Conservation (phyloP, 2,113 vertebrate species). For the Lepisosteus osseus region DNA sequence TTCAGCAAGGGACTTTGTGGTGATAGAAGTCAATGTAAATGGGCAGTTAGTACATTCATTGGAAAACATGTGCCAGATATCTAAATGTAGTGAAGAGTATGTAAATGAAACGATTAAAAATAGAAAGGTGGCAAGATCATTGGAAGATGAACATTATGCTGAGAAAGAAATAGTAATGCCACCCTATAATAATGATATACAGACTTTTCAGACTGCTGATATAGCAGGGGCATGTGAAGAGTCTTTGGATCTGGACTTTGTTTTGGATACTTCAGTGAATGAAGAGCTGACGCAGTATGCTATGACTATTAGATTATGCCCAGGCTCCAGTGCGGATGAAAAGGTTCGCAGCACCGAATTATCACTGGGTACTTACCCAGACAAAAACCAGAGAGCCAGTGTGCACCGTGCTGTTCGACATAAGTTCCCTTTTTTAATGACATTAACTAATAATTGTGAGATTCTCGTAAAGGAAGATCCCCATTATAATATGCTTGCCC, state of each 20-base stretch:
- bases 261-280: slow-evolving; percentile 61
- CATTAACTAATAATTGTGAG: slow-evolving; percentile 73
- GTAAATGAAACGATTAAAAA: slow-evolving; percentile 25
- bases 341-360: slow-evolving; percentile 49
- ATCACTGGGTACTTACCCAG: slow-evolving; percentile 69
- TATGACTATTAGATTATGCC: slow-evolving; percentile 45
- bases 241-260: slow-evolving; percentile 57
- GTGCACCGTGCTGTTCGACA: slow-evolving; percentile 80
- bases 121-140: background rate
- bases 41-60: slow-evolving; percentile 36
- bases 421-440: slow-evolving; percentile 83
- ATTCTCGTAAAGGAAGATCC: slow-evolving; percentile 79
- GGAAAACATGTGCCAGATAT: background rate
- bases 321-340: slow-evolving; percentile 17
- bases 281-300: slow-evolving; percentile 72
- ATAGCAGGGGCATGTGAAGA: slow-evolving; percentile 10
- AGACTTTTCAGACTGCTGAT: background rate
- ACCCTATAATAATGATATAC: background rate
- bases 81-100: background rate
- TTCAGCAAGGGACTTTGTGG: slow-evolving; percentile 79
- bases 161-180: background rate
- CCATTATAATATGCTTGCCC: slow-evolving; percentile 78
- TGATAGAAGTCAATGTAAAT: slow-evolving; percentile 75
- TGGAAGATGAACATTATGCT: background rate
- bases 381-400: slow-evolving; percentile 74